Evolutionary conservation across 2,113 vertebrate species (phyloP).

Genomic region (Lepus timidus): DNA sequence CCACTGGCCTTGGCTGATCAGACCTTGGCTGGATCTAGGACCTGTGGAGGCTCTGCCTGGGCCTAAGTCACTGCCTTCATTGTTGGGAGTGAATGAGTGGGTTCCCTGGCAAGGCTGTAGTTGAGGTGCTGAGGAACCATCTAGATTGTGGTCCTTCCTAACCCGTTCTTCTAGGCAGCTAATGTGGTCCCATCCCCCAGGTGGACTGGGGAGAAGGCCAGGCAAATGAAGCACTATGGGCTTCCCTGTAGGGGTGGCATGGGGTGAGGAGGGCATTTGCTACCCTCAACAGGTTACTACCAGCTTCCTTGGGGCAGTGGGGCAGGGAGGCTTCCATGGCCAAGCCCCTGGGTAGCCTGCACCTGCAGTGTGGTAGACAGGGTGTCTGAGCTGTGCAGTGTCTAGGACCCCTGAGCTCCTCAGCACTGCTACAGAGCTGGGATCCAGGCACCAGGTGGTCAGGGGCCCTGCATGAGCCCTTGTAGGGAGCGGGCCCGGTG

Average conservation of each 20-base stretch:
- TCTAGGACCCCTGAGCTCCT: neutral
- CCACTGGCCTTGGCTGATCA: neutral
- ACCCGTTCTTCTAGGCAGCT: neutral
- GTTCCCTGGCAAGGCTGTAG: neutral
- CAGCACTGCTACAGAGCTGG: neutral
- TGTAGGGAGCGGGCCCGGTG: neutral
- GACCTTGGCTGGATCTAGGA: neutral
- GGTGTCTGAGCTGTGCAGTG: neutral
- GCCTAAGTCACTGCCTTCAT: neutral
- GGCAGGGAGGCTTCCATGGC: no score
- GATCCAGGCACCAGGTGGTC: neutral
- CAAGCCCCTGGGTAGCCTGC: neutral
- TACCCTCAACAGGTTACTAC: no score
- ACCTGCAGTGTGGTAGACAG: neutral
- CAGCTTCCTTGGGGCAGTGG: neutral
- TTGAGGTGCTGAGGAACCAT: neutral
- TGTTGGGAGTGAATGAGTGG: neutral
- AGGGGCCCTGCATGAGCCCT: neutral
- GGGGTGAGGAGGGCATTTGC: neutral
- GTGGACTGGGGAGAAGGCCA: neutral
- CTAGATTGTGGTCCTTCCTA: neutral
- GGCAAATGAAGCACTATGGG: neutral
- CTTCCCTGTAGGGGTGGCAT: neutral
- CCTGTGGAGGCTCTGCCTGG: neutral
- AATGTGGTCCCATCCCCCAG: rapidly evolving